Conservation (phyloP, 1,140 invertebrate genomes). For the Lethrus apterus region DNA sequence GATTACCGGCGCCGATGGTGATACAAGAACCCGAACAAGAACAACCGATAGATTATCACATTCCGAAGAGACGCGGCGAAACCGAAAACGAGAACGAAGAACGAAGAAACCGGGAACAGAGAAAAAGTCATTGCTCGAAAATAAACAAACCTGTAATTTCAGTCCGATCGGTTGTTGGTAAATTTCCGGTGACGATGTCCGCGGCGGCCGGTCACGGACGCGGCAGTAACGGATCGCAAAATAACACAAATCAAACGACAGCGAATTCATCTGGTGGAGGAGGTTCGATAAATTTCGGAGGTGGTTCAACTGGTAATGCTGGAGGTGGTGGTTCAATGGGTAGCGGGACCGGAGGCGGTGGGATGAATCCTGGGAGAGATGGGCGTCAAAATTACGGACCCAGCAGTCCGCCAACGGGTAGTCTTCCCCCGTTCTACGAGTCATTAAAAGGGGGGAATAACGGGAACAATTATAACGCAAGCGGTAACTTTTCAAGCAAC, state of each 20-base stretch:
- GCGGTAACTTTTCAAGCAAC: conserved; percentile 36
- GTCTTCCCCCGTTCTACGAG: conserved; percentile 76
- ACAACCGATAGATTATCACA: conserved; percentile 80
- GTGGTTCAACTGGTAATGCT: conserved; percentile 44
- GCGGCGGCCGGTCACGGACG: conserved; percentile 71
- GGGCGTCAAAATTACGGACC: conserved; percentile 74
- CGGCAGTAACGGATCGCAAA: conserved; percentile 47
- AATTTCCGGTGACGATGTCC: conserved; percentile 50
- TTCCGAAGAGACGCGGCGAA: conserved; percentile 67
- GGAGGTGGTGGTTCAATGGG: conserved; percentile 51
- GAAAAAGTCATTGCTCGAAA: conserved; percentile 51
- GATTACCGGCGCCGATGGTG: conserved; percentile 42
- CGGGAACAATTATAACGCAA: conserved; percentile 46
- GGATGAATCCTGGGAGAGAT: conserved; percentile 64
- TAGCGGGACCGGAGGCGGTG: conserved; percentile 58
- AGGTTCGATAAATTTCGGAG: conserved; percentile 44
- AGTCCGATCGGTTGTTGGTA: conserved; percentile 38
- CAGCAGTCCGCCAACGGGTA: conserved; percentile 73
- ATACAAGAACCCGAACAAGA: conserved; percentile 60
- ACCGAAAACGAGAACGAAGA: conserved; percentile 55
- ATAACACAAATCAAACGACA: conserved; percentile 42
- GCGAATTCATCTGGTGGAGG: conserved; percentile 47
- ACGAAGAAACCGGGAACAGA: conserved; percentile 50
- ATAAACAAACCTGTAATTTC: conserved; percentile 44
- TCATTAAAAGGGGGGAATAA: conserved; percentile 69